Percentiles rank a stretch among this genome's conserved stretches.
phyloP scores from a whole-genome alignment of 2,797 vertebrate genomes.

The Pterois miles region DNA sequence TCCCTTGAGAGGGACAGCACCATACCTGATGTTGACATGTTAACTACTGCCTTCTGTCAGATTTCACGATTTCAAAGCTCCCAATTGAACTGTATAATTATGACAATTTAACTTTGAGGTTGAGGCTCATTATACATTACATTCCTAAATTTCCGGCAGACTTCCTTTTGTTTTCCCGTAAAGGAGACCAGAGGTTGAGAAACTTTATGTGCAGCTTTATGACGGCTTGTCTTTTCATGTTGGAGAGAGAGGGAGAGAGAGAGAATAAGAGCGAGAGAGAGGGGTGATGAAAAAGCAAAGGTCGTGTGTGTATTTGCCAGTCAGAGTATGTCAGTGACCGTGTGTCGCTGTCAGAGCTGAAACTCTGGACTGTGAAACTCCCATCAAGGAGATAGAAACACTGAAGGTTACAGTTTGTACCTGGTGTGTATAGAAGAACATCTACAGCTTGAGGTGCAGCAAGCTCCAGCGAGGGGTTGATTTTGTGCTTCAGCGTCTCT shows the following conservation, averaged over 20 bases:
- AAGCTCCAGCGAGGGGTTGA: conserved; percentile 92
- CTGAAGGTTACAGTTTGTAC: conserved; percentile 69
- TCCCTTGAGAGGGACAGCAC: background rate
- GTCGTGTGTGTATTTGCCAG: background rate
- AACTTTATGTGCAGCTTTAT: conserved; percentile 1
- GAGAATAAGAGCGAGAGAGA: background rate
- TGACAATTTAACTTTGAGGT: background rate
- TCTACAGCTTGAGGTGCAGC: conserved; percentile 88
- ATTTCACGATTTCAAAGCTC: background rate
- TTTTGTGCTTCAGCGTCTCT: conserved; percentile 96
- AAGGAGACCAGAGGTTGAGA: background rate
- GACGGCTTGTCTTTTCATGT: background rate
- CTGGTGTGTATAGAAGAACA: conserved; percentile 93
- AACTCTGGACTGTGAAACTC: conserved; percentile 25
- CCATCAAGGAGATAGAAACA: background rate
- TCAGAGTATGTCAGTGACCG: background rate
- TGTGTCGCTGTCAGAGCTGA: background rate
- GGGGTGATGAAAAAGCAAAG: conserved; percentile 8
- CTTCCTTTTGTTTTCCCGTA: background rate
- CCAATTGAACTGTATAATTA: background rate
- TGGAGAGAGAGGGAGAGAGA: background rate
- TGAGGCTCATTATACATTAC: background rate
- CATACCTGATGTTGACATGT: background rate
- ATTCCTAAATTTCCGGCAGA: background rate
- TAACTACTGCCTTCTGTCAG: background rate